phyloP scores from a whole-genome alignment of 2,888 invertebrate species.

The Plagodis dolabraria region DNA sequence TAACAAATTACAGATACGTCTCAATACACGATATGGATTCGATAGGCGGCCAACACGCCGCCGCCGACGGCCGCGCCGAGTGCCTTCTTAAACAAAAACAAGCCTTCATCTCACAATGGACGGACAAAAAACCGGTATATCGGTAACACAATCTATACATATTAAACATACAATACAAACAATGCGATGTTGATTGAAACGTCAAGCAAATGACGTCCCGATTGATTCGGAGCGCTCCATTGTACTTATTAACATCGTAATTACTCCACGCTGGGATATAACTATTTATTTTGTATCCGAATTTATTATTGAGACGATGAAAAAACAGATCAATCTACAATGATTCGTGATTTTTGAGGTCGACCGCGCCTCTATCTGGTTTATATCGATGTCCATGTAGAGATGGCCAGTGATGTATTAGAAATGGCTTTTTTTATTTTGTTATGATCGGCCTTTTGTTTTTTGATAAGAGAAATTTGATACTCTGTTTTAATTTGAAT shows the following conservation, averaged over 20 bases:
- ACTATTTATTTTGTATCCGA: slow-evolving; percentile 80
- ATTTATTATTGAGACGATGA: slow-evolving; percentile 73
- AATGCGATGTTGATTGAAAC: slow-evolving; percentile 83
- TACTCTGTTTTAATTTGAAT: too few relatives aligned
- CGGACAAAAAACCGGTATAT: slow-evolving; percentile 75
- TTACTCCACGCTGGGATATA: slow-evolving; percentile 78
- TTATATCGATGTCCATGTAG: slow-evolving; percentile 70
- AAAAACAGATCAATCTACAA: slow-evolving; percentile 70
- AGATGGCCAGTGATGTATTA: slow-evolving; percentile 40
- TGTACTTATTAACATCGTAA: slow-evolving; percentile 81
- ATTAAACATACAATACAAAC: slow-evolving; percentile 83
- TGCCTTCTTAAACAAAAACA: slow-evolving; percentile 60
- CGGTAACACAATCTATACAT: slow-evolving; percentile 82
- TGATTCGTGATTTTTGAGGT: slow-evolving; percentile 70
- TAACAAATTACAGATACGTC: slow-evolving; percentile 71
- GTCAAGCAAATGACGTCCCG: slow-evolving; percentile 78
- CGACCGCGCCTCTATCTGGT: slow-evolving; percentile 52
- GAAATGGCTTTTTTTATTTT: slow-evolving; percentile 51
- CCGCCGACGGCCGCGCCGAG: slow-evolving; percentile 40
- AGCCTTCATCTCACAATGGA: slow-evolving; percentile 64
- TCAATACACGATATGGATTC: slow-evolving; percentile 59
- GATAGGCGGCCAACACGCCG: slow-evolving; percentile 46
- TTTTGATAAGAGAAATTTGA: slow-evolving; percentile 18
- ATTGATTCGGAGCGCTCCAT: slow-evolving; percentile 74
- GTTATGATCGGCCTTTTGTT: slow-evolving; percentile 48